phyloP scores from a whole-genome alignment of 2,797 vertebrate species.

The Columba guinea region DNA sequence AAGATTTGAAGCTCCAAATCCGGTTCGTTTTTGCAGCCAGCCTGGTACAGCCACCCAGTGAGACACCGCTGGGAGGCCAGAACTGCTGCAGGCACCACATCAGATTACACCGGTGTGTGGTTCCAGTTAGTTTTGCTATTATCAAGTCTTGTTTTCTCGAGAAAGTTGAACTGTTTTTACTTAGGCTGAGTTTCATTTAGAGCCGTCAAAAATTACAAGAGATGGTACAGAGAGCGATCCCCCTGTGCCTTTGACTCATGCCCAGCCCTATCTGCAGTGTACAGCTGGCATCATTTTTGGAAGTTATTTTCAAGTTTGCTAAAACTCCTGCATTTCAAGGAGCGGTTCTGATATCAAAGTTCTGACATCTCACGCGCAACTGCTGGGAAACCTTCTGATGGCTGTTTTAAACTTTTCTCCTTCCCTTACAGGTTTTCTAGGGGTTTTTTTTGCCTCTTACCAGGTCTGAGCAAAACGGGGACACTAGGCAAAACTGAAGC shows the following conservation, averaged over 20 bases:
- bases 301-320: neutral
- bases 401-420: neutral
- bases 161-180: neutral
- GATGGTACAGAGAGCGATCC: fast-evolving
- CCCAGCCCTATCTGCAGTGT: fast-evolving
- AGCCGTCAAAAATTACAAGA: neutral
- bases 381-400: neutral
- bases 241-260: neutral
- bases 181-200: neutral
- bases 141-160: neutral
- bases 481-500: neutral
- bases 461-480: neutral
- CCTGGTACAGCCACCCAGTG: neutral
- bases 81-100: fast-evolving
- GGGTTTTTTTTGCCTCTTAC: neutral
- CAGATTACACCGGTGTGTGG: fast-evolving
- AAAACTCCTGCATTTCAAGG: neutral
- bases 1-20: constrained; percentile 1
- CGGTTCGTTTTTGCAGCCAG: neutral
- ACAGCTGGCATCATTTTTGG: neutral
- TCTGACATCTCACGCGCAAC: neutral
- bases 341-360: neutral
- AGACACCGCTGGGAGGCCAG: fast-evolving
- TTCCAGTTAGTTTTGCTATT: neutral
- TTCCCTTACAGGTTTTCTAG: neutral